Evolutionary conservation across 2,113 vertebrate species (phyloP).

Genomic region (Pachypanchax playfairii): DNA sequence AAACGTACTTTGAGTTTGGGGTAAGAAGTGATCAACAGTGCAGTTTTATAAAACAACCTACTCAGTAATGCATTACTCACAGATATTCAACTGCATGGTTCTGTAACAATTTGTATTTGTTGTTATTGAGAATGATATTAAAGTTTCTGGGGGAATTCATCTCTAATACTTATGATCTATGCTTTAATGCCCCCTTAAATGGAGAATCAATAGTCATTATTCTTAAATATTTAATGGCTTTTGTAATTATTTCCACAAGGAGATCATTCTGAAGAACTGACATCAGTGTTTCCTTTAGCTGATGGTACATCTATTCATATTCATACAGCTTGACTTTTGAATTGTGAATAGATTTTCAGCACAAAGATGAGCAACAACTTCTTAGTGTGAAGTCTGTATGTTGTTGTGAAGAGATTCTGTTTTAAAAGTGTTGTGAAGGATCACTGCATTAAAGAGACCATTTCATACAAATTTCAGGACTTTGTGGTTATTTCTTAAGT

Average conservation of each 20-base stretch:
- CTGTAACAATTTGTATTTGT: not conserved
- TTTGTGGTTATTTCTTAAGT: too few relatives aligned
- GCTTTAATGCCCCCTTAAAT: slow-evolving; percentile 45
- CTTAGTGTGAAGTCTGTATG: slow-evolving; percentile 7
- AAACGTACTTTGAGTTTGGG: too few relatives aligned
- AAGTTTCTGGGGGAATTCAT: slow-evolving; percentile 32
- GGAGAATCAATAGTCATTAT: slow-evolving; percentile 41
- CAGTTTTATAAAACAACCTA: too few relatives aligned
- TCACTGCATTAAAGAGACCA: too few relatives aligned
- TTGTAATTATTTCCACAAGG: slow-evolving; percentile 30
- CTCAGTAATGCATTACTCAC: too few relatives aligned
- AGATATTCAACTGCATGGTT: slow-evolving; percentile 9
- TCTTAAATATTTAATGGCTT: slow-evolving; percentile 45
- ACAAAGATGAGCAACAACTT: slow-evolving; percentile 11
- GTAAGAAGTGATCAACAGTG: too few relatives aligned
- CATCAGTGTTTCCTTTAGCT: slow-evolving; percentile 26
- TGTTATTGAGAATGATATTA: slow-evolving; percentile 28
- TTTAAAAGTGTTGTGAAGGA: slow-evolving; percentile 56
- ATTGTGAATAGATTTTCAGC: slow-evolving; percentile 14
- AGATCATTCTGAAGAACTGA: slow-evolving; percentile 22
- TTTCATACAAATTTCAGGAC: too few relatives aligned
- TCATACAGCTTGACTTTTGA: not conserved
- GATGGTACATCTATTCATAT: slow-evolving; percentile 11
- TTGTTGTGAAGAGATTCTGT: slow-evolving; percentile 30
- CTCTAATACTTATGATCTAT: slow-evolving; percentile 25